phyloP scores from a whole-genome alignment of 2,113 vertebrate genomes.

The Microcebus ravelobensis region DNA sequence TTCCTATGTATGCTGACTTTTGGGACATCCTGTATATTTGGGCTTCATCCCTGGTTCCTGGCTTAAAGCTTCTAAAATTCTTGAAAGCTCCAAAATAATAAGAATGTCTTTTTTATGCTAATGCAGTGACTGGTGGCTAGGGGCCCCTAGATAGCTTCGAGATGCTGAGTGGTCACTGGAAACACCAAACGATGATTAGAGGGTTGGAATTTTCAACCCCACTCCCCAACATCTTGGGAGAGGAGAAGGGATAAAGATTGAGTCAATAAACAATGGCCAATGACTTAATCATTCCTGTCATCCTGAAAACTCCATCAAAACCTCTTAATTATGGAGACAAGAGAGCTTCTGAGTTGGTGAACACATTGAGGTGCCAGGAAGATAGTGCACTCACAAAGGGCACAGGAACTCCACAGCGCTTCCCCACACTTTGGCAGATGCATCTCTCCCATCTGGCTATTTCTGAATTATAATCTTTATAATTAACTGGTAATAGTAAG shows the following conservation, averaged over 20 bases:
- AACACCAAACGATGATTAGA: not conserved
- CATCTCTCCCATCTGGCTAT: not conserved
- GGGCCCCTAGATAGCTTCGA: not conserved
- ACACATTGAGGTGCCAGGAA: rapidly evolving
- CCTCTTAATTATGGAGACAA: not conserved
- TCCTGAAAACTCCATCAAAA: not conserved
- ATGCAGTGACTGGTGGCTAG: not conserved
- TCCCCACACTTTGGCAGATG: not conserved
- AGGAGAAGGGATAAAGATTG: not conserved
- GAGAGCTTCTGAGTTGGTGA: not conserved
- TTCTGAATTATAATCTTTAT: not conserved
- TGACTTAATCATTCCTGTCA: not conserved
- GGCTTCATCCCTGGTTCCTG: not conserved
- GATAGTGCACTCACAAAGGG: rapidly evolving
- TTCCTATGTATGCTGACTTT: too few species aligned
- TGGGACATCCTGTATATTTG: not conserved
- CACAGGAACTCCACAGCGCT: rapidly evolving
- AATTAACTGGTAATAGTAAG: not conserved
- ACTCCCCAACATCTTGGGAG: too few species aligned
- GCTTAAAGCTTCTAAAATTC: not conserved
- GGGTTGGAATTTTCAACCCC: not conserved
- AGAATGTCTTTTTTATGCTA: not conserved
- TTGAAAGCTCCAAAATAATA: not conserved
- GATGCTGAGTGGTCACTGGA: not conserved
- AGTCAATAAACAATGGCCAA: not conserved